A percentile compares a stretch with the other conserved stretches of the same genome.
Evolutionary conservation across 2,797 vertebrate genomes (phyloP).

Genomic region (Sebastes elongatus): DNA sequence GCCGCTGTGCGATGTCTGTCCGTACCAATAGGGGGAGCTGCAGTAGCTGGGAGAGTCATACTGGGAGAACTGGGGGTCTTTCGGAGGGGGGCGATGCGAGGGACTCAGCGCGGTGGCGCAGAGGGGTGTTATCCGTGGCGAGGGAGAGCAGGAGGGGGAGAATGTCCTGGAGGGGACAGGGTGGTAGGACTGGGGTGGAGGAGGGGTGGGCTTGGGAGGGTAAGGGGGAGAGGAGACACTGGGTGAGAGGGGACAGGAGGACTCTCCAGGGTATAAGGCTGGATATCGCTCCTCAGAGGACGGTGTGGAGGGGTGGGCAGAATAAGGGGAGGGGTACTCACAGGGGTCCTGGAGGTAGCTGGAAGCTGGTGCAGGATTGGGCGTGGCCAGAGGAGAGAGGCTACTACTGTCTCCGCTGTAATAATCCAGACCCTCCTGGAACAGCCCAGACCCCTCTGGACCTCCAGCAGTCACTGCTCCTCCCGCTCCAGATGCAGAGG

Average conservation of each 20-base stretch:
- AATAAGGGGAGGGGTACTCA: constrained; percentile 96
- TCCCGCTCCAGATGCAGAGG: constrained; percentile 58
- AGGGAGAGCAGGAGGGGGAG: constrained; percentile 94
- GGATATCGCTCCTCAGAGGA: constrained; percentile 96
- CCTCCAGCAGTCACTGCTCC: constrained; percentile 70
- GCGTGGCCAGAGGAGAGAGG: constrained; percentile 94
- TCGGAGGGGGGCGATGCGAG: constrained; percentile 75
- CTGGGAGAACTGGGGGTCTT: constrained; percentile 92
- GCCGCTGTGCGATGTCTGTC: constrained; percentile 88
- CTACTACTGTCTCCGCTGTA: constrained; percentile 98
- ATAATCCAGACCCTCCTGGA: constrained; percentile 96
- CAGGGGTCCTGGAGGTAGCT: constrained; percentile 93
- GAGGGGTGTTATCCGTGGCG: constrained; percentile 86
- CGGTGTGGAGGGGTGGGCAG: constrained; percentile 95
- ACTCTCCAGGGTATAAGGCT: constrained; percentile 92
- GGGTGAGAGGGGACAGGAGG: constrained; percentile 87
- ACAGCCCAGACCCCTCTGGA: constrained; percentile 80
- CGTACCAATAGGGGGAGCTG: constrained; percentile 95
- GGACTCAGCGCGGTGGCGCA: constrained; percentile 82
- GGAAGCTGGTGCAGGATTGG: constrained; percentile 76
- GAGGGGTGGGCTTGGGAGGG: constrained; percentile 83
- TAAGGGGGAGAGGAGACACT: constrained; percentile 90
- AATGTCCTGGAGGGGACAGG: constrained; percentile 89
- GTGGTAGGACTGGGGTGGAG: constrained; percentile 87
- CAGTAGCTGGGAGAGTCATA: constrained; percentile 97